Percentiles rank a stretch among this genome's conserved stretches.
Conservation (phyloP, 2,113 vertebrate species). For the Macroglossus sobrinus region DNA sequence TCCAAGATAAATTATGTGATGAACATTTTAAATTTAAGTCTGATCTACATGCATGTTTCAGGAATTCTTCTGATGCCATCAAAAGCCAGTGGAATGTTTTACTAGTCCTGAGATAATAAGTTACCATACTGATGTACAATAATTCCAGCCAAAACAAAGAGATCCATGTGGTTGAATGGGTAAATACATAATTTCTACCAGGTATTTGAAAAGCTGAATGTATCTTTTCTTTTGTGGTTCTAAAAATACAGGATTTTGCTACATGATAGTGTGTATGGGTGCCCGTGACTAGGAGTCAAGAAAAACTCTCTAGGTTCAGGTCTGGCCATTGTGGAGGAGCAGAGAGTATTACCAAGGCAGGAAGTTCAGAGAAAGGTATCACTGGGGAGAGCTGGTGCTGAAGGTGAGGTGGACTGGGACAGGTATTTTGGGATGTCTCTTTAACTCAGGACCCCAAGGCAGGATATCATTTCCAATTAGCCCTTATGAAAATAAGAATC, state of each 20-base stretch:
- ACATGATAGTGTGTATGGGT: not conserved
- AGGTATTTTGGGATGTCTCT: not conserved
- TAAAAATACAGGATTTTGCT: not conserved
- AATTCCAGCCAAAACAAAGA: constrained; percentile 12
- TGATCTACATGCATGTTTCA: not conserved
- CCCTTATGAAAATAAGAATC: not conserved
- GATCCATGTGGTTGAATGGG: not conserved
- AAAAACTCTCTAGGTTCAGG: not conserved
- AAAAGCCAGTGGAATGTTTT: not conserved
- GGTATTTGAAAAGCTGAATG: not conserved
- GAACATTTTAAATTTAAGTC: constrained; percentile 19
- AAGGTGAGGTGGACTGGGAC: not conserved
- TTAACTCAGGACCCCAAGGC: not conserved
- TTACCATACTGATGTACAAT: not conserved
- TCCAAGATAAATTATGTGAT: not conserved
- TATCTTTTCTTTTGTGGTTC: not conserved
- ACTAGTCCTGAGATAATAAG: constrained; percentile 24
- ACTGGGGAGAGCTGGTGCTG: not conserved
- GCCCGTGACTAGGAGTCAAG: not conserved
- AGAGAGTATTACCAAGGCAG: not conserved
- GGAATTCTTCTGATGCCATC: not conserved
- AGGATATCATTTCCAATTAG: not conserved
- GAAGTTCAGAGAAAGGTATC: not conserved
- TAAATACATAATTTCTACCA: not conserved
- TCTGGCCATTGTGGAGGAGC: not conserved